A percentile compares a stretch with the other conserved stretches of the same genome.
Evolutionary conservation across 2,888 invertebrate genomes (phyloP).

Genomic region (Eupithecia insigniata): DNA sequence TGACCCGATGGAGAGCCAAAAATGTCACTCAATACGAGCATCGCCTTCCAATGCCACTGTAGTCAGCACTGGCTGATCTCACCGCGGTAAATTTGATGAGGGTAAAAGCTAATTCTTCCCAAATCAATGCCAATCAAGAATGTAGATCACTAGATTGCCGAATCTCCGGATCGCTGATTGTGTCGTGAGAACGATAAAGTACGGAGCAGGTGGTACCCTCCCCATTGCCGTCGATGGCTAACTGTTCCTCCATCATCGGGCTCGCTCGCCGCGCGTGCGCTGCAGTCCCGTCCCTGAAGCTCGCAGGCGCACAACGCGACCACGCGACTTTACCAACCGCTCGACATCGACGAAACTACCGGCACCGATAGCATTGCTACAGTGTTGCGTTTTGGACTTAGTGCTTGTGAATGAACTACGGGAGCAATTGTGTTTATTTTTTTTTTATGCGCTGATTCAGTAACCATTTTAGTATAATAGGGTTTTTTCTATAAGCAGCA

Average conservation of each 20-base stretch:
- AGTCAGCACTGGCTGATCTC: constrained; percentile 58
- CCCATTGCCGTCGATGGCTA: constrained; percentile 68
- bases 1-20: constrained; percentile 65
- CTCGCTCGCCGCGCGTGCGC: constrained; percentile 64
- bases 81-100: constrained; percentile 55
- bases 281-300: constrained; percentile 74
- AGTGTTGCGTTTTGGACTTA: constrained; percentile 38
- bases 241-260: constrained; percentile 77
- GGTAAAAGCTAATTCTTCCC: constrained; percentile 69
- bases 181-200: constrained; percentile 81
- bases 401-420: constrained; percentile 52
- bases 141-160: constrained; percentile 80
- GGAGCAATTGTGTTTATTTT: constrained; percentile 47
- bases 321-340: constrained; percentile 41
- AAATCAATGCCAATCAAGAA: constrained; percentile 80
- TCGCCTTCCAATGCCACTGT: constrained; percentile 64
- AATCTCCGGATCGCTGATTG: constrained; percentile 70
- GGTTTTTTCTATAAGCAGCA: constrained; percentile 65
- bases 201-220: constrained; percentile 79
- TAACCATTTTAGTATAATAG: constrained; percentile 40
- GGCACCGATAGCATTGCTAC: constrained; percentile 32
- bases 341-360: constrained; percentile 51
- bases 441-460: constrained; percentile 40
- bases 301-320: constrained; percentile 71
- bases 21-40: constrained; percentile 66